Percentiles rank a stretch among this genome's conserved stretches.
Evolutionary conservation across 2,113 vertebrate species (phyloP).

Genomic region (Petromus typicus): DNA sequence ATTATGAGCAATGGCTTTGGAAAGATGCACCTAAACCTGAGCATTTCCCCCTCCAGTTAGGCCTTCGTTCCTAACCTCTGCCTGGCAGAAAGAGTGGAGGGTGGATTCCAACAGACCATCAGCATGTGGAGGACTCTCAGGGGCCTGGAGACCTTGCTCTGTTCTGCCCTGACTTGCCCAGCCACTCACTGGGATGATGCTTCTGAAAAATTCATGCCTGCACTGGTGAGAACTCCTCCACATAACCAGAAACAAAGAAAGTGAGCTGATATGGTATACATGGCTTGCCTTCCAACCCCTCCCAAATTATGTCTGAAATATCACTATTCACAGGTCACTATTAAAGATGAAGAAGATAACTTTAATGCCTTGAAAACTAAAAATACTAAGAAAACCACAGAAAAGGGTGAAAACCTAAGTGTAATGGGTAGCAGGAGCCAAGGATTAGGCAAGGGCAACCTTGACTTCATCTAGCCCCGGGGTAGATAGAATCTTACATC

Average conservation of each 20-base stretch:
- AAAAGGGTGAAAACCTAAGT: background rate
- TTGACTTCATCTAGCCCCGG: constrained; percentile 34
- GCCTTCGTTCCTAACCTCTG: background rate
- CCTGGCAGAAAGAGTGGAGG: background rate
- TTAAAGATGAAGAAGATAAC: background rate
- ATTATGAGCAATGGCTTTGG: background rate
- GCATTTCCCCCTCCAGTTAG: background rate
- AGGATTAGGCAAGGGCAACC: background rate
- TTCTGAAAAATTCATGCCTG: background rate
- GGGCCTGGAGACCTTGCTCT: background rate
- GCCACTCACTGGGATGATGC: background rate
- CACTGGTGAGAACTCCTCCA: background rate
- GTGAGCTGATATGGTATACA: background rate
- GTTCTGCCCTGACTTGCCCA: too few relatives aligned
- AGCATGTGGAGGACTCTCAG: accelerated
- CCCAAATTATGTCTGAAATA: background rate
- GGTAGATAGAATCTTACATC: constrained; percentile 3
- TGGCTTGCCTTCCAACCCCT: background rate
- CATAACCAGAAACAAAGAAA: background rate
- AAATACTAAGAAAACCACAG: background rate
- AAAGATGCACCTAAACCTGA: background rate
- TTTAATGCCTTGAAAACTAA: background rate
- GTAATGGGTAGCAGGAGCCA: background rate
- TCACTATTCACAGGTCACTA: accelerated
- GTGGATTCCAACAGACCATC: background rate